These are phyloP conservation scores for Drosophila tani DNA, from an alignment of 1,140 invertebrate genomes.

Conservation along the genomic window DNA sequence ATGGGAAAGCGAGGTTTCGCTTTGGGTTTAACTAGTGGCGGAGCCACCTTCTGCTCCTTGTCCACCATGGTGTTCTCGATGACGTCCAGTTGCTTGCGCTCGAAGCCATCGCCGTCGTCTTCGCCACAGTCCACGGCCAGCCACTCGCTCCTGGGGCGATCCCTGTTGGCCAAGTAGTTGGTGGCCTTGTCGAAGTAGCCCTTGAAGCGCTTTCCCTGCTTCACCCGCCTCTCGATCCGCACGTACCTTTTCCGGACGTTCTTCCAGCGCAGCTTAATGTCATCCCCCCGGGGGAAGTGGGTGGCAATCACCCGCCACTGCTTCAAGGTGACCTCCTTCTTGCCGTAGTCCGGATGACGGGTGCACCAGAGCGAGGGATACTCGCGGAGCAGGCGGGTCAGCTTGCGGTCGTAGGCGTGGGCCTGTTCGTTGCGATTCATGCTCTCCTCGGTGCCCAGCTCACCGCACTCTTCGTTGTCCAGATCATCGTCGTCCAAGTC, in stretches of 20 bases:
- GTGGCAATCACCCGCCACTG: conserved; percentile 76
- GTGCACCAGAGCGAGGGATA: conserved; percentile 83
- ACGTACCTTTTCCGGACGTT: conserved; percentile 78
- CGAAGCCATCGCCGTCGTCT: conserved; percentile 72
- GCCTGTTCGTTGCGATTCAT: conserved; percentile 80
- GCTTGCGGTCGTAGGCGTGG: conserved; percentile 76
- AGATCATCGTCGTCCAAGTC: conserved; percentile 60
- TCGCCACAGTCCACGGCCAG: conserved; percentile 70
- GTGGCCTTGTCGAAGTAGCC: conserved; percentile 83
- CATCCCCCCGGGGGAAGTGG: conserved; percentile 75
- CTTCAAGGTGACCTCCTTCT: conserved; percentile 73
- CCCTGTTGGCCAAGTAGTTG: conserved; percentile 76
- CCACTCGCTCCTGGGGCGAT: conserved; percentile 68
- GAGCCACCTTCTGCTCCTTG: no score
- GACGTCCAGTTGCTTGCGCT: conserved; percentile 69
- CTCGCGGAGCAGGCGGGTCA: conserved; percentile 68
- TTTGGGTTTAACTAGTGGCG: conserved; percentile 4
- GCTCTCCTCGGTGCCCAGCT: conserved; percentile 68
- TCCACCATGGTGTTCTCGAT: conserved; percentile 67
- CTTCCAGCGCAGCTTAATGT: conserved; percentile 79
- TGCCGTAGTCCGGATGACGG: conserved; percentile 76
- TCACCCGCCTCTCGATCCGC: conserved; percentile 69
- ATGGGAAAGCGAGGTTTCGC: conserved; percentile 23
- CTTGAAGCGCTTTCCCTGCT: conserved; percentile 76
- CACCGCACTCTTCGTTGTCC: conserved; percentile 45